These are phyloP conservation scores for Chaetophractus vellerosus DNA, from an alignment of 2,797 vertebrate genomes.

Conservation along the genomic window DNA sequence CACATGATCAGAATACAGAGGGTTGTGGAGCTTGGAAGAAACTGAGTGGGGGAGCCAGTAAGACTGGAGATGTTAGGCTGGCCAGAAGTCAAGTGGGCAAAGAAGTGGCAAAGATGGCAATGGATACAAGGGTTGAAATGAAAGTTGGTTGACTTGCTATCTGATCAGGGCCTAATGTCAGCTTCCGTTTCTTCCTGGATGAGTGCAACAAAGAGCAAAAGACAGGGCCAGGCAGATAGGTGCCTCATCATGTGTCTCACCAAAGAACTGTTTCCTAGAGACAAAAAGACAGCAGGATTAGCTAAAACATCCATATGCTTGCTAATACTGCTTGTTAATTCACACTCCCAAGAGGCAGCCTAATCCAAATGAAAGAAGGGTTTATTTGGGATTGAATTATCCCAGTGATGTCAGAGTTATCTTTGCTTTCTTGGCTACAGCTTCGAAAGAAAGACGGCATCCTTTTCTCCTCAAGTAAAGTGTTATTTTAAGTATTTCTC, in stretches of 20 bases:
- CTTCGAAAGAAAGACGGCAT: background rate
- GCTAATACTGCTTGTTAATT: constrained; percentile 42
- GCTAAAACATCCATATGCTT: background rate
- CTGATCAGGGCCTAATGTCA: background rate
- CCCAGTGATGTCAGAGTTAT: background rate
- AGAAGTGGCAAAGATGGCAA: background rate
- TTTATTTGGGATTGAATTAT: background rate
- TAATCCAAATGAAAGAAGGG: constrained; percentile 20
- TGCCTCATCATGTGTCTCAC: background rate
- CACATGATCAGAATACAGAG: background rate
- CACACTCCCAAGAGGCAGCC: background rate
- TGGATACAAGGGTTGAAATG: background rate
- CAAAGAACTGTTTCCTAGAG: constrained; percentile 58
- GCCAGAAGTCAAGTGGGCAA: constrained; percentile 2
- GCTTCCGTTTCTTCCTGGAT: constrained; percentile 4
- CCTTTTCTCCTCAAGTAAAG: constrained; percentile 1
- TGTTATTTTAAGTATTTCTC: constrained; percentile 42
- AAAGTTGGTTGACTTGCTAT: background rate
- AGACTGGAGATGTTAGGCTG: background rate
- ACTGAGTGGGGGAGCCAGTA: background rate
- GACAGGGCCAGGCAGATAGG: background rate
- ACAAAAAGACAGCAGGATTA: constrained; percentile 58
- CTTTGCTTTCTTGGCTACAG: constrained; percentile 9
- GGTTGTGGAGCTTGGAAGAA: constrained; percentile 34
- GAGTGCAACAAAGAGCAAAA: constrained; percentile 29